A percentile compares a stretch with the other conserved stretches of the same genome.
Evolutionary conservation across 2,888 invertebrate genomes (phyloP).

Genomic region (Sphecodes monilicornis): DNA sequence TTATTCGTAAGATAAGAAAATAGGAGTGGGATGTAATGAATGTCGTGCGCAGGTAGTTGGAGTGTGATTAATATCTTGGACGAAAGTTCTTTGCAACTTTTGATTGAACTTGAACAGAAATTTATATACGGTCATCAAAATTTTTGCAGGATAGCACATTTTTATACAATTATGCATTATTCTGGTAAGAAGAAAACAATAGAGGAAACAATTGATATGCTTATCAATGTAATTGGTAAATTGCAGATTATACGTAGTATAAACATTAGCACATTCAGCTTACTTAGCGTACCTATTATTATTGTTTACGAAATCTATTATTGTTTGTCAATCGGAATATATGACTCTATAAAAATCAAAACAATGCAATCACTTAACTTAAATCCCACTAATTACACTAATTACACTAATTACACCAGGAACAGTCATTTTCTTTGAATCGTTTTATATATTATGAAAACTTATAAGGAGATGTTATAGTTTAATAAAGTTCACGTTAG

Average conservation of each 20-base stretch:
- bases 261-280: background rate
- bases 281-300: background rate
- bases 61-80: background rate
- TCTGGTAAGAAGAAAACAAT: background rate
- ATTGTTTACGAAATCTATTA: background rate
- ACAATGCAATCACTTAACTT: background rate
- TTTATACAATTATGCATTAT: background rate
- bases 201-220: background rate
- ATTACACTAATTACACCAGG: no score
- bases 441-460: background rate
- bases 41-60: background rate
- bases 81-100: background rate
- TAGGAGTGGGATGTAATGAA: background rate
- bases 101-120: background rate
- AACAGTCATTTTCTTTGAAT: background rate
- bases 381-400: no score
- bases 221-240: background rate
- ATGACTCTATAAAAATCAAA: background rate
- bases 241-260: background rate
- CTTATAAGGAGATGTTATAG: background rate
- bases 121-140: background rate
- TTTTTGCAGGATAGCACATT: background rate
- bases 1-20: background rate
- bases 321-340: background rate
- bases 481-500: no score